phyloP scores from a whole-genome alignment of 2,113 vertebrate genomes.

The Chunga burmeisteri region DNA sequence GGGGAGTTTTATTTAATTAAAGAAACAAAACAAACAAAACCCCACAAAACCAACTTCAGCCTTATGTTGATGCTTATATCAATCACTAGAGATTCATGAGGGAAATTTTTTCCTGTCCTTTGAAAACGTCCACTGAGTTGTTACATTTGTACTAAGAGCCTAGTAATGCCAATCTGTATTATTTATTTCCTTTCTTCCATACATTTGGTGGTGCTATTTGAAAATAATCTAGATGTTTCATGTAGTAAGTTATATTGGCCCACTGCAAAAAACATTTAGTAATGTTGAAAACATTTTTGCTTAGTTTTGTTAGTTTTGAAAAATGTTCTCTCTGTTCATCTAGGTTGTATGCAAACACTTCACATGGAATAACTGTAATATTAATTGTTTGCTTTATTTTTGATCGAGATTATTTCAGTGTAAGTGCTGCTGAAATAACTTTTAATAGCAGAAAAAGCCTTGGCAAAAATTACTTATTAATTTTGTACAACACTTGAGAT shows the following conservation, averaged over 20 bases:
- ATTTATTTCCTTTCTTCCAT: not conserved
- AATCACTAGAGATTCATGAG: not conserved
- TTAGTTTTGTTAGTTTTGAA: not conserved
- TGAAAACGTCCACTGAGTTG: not conserved
- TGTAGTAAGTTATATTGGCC: not conserved
- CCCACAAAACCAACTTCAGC: not conserved
- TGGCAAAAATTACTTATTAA: slow-evolving; percentile 20
- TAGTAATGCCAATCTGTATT: not conserved
- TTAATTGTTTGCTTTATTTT: not conserved
- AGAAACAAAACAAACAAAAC: not conserved
- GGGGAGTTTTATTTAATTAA: not conserved
- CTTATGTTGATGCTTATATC: not conserved
- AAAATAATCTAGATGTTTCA: not conserved
- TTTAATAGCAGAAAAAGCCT: not conserved
- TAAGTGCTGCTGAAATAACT: not conserved
- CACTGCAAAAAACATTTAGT: not conserved
- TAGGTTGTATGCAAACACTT: not conserved
- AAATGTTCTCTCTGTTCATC: not conserved
- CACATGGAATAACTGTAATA: not conserved
- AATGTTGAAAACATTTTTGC: not conserved
- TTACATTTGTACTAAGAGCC: not conserved
- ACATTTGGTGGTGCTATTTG: not conserved
- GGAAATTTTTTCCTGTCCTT: not conserved
- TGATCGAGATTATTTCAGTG: not conserved
- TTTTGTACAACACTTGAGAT: slow-evolving; percentile 33